Evolutionary conservation across 2,888 invertebrate species (phyloP).

Genomic region (Saturnia pavonia): DNA sequence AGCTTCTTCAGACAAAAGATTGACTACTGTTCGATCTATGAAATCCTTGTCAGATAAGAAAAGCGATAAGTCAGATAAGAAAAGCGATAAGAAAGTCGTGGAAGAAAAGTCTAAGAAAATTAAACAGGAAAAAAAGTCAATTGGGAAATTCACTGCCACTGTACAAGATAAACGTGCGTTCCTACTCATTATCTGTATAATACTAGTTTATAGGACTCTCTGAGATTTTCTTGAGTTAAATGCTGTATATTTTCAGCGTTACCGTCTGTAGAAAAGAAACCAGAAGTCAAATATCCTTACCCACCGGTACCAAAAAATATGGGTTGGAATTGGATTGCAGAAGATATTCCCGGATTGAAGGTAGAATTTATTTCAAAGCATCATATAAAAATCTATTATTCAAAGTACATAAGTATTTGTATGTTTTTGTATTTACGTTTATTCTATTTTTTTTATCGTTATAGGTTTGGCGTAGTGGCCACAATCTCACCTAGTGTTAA

Average conservation of each 20-base stretch:
- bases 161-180: constrained; percentile 47
- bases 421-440: no score
- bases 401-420: no score
- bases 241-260: constrained; percentile 38
- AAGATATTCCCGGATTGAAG: constrained; percentile 72
- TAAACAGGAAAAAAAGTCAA: constrained; percentile 45
- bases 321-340: constrained; percentile 77
- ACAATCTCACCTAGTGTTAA: no score
- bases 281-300: constrained; percentile 54
- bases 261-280: constrained; percentile 42
- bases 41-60: constrained; percentile 42
- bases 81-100: constrained; percentile 39
- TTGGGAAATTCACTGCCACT: constrained; percentile 59
- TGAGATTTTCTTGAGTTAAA: background rate
- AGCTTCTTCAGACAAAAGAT: constrained; percentile 28
- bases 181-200: constrained; percentile 5
- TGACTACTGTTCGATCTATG: constrained; percentile 35
- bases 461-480: no score
- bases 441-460: no score
- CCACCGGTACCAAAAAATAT: constrained; percentile 67
- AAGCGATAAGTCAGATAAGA: constrained; percentile 41
- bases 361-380: constrained; percentile 34
- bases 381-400: background rate
- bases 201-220: background rate
- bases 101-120: constrained; percentile 41